Conservation (phyloP, 2,888 invertebrate species). For the Zootermopsis nevadensis region DNA sequence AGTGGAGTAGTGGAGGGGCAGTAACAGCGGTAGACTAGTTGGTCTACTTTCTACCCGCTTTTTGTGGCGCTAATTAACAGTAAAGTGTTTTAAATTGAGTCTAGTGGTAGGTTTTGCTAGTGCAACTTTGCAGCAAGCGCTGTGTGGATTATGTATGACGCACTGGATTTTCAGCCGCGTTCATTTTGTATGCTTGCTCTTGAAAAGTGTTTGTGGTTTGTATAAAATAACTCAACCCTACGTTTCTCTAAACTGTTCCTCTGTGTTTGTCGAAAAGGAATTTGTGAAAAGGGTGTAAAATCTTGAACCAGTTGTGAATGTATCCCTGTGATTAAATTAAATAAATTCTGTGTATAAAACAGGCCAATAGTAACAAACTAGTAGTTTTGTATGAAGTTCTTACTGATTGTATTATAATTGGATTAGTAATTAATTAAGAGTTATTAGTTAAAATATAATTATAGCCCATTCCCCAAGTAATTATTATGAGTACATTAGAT, state of each 20-base stretch:
- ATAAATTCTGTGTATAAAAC: background rate
- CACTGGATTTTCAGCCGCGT: constrained; percentile 3
- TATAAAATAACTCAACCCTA: background rate
- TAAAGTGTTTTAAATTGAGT: constrained; percentile 35
- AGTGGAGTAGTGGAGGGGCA: constrained; percentile 4
- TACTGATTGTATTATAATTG: background rate
- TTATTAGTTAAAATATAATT: too few relatives aligned
- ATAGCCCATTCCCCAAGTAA: too few relatives aligned
- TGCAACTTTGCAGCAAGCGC: constrained; percentile 14
- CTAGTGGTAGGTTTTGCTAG: constrained; percentile 27
- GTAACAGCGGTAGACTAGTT: constrained; percentile 24
- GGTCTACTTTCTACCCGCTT: constrained; percentile 24
- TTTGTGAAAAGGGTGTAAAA: background rate
- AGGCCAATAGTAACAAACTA: background rate
- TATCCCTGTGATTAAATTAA: background rate
- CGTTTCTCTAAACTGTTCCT: background rate
- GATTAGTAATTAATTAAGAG: too few relatives aligned
- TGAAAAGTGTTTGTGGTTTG: constrained; percentile 1
- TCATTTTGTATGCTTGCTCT: background rate
- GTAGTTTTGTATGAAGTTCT: background rate
- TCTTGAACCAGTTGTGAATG: background rate
- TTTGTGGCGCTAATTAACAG: constrained; percentile 32
- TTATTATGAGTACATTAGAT: too few relatives aligned
- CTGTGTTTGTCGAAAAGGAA: background rate
- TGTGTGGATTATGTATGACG: constrained; percentile 30